Evolutionary conservation across 2,113 vertebrate species (phyloP), one percentile per base, ranked within the genome.

Genomic region (Leptobrachium leishanense): DNA sequence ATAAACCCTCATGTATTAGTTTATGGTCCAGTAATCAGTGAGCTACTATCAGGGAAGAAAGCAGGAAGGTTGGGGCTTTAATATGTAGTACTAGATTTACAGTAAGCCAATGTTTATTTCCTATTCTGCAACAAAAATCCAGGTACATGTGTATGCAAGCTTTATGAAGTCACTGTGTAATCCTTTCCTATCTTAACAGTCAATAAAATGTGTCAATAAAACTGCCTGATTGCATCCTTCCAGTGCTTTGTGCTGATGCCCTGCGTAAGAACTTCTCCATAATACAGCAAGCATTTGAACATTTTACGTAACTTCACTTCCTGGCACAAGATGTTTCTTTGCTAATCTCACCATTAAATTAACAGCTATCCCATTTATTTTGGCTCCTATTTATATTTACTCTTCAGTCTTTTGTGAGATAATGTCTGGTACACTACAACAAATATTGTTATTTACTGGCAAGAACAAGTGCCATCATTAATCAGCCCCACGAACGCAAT

Each of bases 91-190:
- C 62, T 76, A 31, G 69, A 63, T 57, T 53, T 63, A 43, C 68
- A 79, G 50, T 63, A 72, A 50, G 76, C 54, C 59, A 43, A 5
- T 70, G 66, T 77, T 65, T 70, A 70, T 78, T 68, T 79, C 69
- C 31, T 78, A 78, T 7, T 71, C 31, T 53, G 13, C 57, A 44
- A 79, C 43, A 53, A 46, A 72, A 31, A 66, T 79, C 62, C 77
- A 72, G 77, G 77, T 72, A 79, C 68, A 65, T 70, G 77, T 79
- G 66, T 72, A 64, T 79, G 31, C 77, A 79, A 72, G 69, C 69
- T 72, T 55, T 65, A 66, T 72, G 53, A 72, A 71, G 69, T 72
- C 77, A 72, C 64, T 53, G 43, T 69, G 50, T 68, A 68, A 68
- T 77, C 63, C 41, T 59, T 54, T 79, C 42, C 68, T 79, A 79